These are phyloP conservation scores for Zaprionus gabonicus DNA, from an alignment of 1,140 invertebrate species.

Conservation along the genomic window DNA sequence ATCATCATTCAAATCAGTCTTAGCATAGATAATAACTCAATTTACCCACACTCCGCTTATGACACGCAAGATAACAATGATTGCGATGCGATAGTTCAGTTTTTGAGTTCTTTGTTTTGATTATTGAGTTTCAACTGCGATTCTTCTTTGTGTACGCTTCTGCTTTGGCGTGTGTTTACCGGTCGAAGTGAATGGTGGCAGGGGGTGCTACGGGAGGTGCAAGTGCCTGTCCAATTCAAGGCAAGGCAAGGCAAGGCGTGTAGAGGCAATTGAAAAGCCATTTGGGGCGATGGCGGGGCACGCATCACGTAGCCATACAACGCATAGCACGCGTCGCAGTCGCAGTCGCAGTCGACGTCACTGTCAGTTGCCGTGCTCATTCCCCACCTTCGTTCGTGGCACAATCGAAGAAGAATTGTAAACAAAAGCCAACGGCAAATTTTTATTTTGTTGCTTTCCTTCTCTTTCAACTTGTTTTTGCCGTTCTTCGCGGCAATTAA, in stretches of 20 bases:
- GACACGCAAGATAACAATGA: conserved; percentile 14
- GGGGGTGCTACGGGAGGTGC: neutral
- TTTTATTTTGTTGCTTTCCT: conserved; percentile 53
- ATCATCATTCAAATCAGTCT: neutral
- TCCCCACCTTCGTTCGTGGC: conserved; percentile 41
- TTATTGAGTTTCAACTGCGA: conserved; percentile 70
- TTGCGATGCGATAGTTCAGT: conserved; percentile 33
- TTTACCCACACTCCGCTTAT: neutral
- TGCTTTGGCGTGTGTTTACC: conserved; percentile 62
- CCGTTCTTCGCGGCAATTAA: conserved; percentile 71
- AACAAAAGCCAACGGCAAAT: conserved; percentile 76
- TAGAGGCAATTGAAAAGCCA: conserved; percentile 73
- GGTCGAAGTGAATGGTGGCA: conserved; percentile 51
- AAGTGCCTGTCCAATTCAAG: conserved; percentile 3
- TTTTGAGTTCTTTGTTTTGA: conserved; percentile 72
- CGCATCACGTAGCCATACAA: conserved; percentile 63
- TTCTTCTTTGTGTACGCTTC: conserved; percentile 70
- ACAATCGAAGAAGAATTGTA: conserved; percentile 78
- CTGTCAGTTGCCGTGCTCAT: conserved; percentile 41
- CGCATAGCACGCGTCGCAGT: conserved; percentile 65
- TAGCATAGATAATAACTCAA: neutral
- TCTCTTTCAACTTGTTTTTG: conserved; percentile 54
- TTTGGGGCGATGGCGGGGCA: conserved; percentile 56
- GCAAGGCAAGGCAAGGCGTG: conserved; percentile 1
- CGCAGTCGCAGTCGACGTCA: conserved; percentile 29